A percentile compares a stretch with the other conserved stretches of the same genome.
Evolutionary conservation across 2,797 vertebrate species (phyloP).

Genomic region (Phrynocephalus vlangalii): DNA sequence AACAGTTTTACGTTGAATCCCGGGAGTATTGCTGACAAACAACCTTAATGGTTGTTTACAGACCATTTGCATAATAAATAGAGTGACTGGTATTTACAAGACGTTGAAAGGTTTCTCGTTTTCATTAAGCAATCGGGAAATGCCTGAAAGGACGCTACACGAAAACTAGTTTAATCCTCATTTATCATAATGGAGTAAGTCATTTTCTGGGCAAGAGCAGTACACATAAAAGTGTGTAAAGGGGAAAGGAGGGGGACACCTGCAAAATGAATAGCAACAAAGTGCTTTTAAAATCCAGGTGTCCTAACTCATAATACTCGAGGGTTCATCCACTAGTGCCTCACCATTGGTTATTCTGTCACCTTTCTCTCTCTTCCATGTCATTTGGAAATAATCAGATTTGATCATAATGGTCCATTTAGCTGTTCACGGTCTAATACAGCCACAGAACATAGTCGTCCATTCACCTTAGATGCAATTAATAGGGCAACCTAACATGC

Average conservation of each 20-base stretch:
- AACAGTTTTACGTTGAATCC: slow-evolving; percentile 24
- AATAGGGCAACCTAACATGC: slow-evolving; percentile 40
- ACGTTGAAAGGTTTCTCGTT: slow-evolving; percentile 4
- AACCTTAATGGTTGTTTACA: slow-evolving; percentile 25
- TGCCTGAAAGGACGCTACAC: slow-evolving; percentile 16
- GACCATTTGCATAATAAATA: slow-evolving; percentile 47
- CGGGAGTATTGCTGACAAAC: slow-evolving; percentile 17
- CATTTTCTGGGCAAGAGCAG: slow-evolving; percentile 7
- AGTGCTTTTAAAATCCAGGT: background rate
- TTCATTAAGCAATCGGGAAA: slow-evolving; percentile 41
- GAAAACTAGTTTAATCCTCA: slow-evolving; percentile 37
- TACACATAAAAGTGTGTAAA: slow-evolving; percentile 37
- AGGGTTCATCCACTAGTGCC: background rate
- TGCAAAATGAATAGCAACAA: slow-evolving; percentile 15
- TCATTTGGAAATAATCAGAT: slow-evolving; percentile 17
- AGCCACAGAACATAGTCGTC: background rate
- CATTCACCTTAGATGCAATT: background rate
- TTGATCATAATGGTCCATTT: slow-evolving; percentile 26
- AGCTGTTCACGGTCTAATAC: slow-evolving; percentile 21
- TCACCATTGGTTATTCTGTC: background rate
- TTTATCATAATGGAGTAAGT: slow-evolving; percentile 38
- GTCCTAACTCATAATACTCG: slow-evolving; percentile 16
- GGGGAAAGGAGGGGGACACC: background rate
- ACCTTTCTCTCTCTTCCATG: slow-evolving; percentile 17
- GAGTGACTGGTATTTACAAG: slow-evolving; percentile 39